Evolutionary conservation across 2,888 invertebrate species (phyloP).

Genomic region (Dinocampus coccinellae): DNA sequence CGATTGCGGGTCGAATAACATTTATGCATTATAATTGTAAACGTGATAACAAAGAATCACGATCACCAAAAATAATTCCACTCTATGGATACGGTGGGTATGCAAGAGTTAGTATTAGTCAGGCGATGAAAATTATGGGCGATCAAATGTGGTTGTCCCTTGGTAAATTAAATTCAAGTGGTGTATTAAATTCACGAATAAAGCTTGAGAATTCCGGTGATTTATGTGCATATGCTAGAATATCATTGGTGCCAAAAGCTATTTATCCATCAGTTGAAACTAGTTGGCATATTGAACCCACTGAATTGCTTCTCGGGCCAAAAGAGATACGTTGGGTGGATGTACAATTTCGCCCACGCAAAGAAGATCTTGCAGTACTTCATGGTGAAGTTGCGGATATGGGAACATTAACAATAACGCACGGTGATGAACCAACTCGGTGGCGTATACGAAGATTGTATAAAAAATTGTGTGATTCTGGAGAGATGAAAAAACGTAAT

Average conservation of each 20-base stretch:
- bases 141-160: constrained; percentile 74
- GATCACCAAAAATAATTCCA: constrained; percentile 60
- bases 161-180: constrained; percentile 71
- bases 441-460: constrained; percentile 65
- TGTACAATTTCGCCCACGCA: constrained; percentile 69
- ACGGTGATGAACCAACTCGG: constrained; percentile 72
- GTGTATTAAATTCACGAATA: constrained; percentile 70
- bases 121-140: constrained; percentile 72
- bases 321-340: constrained; percentile 65
- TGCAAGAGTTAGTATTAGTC: constrained; percentile 70
- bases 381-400: constrained; percentile 65
- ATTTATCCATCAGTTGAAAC: constrained; percentile 61
- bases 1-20: constrained; percentile 72
- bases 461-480: constrained; percentile 59
- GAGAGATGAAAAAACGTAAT: constrained; percentile 55
- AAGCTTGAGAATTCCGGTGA: constrained; percentile 73
- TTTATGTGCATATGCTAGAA: constrained; percentile 71
- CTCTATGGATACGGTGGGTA: constrained; percentile 76
- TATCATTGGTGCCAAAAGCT: constrained; percentile 64
- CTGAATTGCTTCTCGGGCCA: constrained; percentile 68
- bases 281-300: constrained; percentile 68
- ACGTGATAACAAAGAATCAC: constrained; percentile 44
- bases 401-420: constrained; percentile 70
- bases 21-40: constrained; percentile 70
- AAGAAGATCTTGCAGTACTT: constrained; percentile 68